These are phyloP conservation scores for Girardinichthys multiradiatus DNA, from an alignment of 2,113 vertebrate genomes.

Conservation along the genomic window DNA sequence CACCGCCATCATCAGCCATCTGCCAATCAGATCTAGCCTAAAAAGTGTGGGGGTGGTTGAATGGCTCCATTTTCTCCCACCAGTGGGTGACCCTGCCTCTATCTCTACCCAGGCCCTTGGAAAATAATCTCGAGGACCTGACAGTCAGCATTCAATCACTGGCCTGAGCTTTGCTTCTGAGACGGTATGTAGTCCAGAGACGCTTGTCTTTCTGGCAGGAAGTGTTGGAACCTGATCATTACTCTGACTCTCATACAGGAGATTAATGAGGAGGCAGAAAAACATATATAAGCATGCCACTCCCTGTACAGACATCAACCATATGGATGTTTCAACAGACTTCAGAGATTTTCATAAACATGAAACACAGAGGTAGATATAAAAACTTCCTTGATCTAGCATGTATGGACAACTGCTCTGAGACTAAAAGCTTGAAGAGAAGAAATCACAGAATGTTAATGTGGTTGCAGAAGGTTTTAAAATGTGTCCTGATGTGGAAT, in stretches of 20 bases:
- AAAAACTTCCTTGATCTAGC: slow-evolving; percentile 43
- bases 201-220: slow-evolving; percentile 80
- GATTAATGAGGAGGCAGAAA: slow-evolving; percentile 75
- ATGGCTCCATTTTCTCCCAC: slow-evolving; percentile 69
- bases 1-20: slow-evolving; percentile 61
- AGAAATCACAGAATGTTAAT: slow-evolving; percentile 56
- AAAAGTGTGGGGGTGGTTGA: slow-evolving; percentile 69
- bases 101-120: slow-evolving; percentile 78
- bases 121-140: slow-evolving; percentile 78
- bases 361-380: slow-evolving; percentile 43
- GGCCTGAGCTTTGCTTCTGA: slow-evolving; percentile 70
- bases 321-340: slow-evolving; percentile 33
- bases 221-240: slow-evolving; percentile 81
- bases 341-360: slow-evolving; percentile 41
- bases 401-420: slow-evolving; percentile 48
- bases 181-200: slow-evolving; percentile 77
- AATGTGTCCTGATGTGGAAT: slow-evolving; percentile 72
- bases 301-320: slow-evolving; percentile 49
- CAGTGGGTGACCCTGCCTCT: slow-evolving; percentile 74
- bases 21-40: slow-evolving; percentile 66
- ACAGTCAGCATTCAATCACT: slow-evolving; percentile 70
- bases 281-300: slow-evolving; percentile 57
- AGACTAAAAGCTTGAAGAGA: slow-evolving; percentile 65
- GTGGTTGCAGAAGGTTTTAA: slow-evolving; percentile 67
- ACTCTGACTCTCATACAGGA: slow-evolving; percentile 74